phyloP scores from a whole-genome alignment of 2,113 vertebrate genomes.

The Mobula hypostoma region DNA sequence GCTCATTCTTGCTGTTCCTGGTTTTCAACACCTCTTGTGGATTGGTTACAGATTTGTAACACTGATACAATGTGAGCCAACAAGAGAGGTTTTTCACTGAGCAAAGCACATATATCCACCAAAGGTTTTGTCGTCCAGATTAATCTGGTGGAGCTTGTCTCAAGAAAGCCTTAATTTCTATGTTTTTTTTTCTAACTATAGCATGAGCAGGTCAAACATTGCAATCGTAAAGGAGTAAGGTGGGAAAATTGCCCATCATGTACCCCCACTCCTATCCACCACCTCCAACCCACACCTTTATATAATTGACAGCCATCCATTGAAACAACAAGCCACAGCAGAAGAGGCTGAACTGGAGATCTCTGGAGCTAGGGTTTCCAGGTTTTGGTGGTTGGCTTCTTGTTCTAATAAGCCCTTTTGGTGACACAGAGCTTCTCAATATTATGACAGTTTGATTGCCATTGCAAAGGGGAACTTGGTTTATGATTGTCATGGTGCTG shows the following conservation, averaged over 20 bases:
- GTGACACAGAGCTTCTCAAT: neutral
- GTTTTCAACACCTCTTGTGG: neutral
- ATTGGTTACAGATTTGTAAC: neutral
- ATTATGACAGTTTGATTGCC: neutral
- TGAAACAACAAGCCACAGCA: neutral
- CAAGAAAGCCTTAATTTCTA: neutral
- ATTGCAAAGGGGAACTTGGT: neutral
- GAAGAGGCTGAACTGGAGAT: neutral
- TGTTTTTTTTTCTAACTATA: neutral
- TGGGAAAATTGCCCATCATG: too few relatives aligned
- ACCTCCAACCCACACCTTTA: neutral
- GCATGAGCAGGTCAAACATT: neutral
- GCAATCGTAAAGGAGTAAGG: neutral
- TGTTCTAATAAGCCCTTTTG: neutral
- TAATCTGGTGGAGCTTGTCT: neutral
- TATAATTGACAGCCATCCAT: neutral
- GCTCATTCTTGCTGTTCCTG: neutral
- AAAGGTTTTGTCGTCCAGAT: neutral
- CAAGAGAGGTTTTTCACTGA: neutral
- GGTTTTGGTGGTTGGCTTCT: neutral
- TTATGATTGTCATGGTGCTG: too few relatives aligned
- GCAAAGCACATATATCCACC: neutral
- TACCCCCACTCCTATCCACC: too few relatives aligned
- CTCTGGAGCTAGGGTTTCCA: neutral
- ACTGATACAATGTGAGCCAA: neutral